Evolutionary conservation across 37 sponge, comb jelly and placozoan species (phyloP).

Genomic region (Agelas oroides): DNA sequence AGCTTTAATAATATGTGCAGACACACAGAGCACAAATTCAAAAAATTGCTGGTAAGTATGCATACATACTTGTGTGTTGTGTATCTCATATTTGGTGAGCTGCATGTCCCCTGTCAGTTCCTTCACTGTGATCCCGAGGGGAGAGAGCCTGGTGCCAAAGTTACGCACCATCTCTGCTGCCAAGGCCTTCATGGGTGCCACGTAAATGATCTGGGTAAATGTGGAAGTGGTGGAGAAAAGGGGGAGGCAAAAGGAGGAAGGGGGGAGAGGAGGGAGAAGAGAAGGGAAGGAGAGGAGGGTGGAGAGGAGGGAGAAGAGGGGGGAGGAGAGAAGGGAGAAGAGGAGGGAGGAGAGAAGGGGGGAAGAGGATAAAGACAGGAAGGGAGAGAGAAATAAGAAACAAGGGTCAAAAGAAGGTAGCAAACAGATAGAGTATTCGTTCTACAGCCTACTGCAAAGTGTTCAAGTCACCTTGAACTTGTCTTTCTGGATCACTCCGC

Average conservation of each 20-base stretch:
- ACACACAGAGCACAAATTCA: no score
- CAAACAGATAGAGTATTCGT: no score
- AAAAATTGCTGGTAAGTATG: no score
- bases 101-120: constrained; percentile 99
- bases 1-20: no score
- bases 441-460: no score
- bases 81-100: constrained; percentile 93
- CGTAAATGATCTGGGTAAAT: constrained; percentile 85
- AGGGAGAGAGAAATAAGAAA: background rate
- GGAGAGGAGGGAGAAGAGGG: background rate
- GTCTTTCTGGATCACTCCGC: constrained; percentile 81
- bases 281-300: background rate
- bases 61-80: constrained; percentile 83
- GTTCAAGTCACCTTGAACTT: constrained; percentile 95
- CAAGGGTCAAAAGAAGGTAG: no score
- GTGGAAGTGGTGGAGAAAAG: background rate
- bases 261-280: background rate
- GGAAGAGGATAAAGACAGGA: background rate
- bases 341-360: no score
- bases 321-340: background rate
- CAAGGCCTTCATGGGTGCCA: constrained; percentile 99
- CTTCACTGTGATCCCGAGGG: constrained; percentile 90
- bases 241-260: background rate
- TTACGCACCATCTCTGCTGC: constrained; percentile 97
- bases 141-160: constrained; percentile 77